phyloP scores from a whole-genome alignment of 2,113 vertebrate species.

The Bubalus kerabau region DNA sequence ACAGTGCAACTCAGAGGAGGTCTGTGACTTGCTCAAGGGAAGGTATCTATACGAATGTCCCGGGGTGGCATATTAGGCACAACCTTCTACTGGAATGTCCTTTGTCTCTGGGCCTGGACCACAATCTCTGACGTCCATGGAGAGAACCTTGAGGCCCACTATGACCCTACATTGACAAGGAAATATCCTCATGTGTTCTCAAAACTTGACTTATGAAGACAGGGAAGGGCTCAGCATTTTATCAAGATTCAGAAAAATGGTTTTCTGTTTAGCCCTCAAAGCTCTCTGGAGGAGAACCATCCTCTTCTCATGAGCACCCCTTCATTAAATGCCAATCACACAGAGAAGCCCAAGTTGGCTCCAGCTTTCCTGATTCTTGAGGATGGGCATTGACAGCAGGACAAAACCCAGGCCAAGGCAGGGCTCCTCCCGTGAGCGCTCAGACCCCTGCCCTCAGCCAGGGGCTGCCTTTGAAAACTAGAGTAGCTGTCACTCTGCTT shows the following conservation, averaged over 20 bases:
- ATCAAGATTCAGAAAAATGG: neutral
- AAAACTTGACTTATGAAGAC: neutral
- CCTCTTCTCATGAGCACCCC: neutral
- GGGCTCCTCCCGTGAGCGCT: accelerated
- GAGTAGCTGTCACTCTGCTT: neutral
- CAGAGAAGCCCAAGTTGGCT: neutral
- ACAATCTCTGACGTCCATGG: neutral
- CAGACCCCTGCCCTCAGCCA: neutral
- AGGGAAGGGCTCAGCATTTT: neutral
- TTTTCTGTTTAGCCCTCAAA: neutral
- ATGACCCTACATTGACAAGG: neutral
- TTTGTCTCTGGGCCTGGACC: neutral
- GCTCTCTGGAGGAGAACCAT: neutral
- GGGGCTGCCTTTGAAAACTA: neutral
- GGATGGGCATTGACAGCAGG: neutral
- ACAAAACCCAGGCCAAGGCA: neutral
- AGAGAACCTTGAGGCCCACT: neutral
- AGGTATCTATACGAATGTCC: neutral
- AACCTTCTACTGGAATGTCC: neutral
- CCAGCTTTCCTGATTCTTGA: neutral
- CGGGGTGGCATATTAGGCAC: neutral
- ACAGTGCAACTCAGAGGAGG: neutral
- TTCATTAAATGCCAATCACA: neutral
- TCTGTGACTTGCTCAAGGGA: neutral
- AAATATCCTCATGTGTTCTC: neutral